A percentile compares a stretch with the other conserved stretches of the same genome.
Evolutionary conservation across 1,140 invertebrate species (phyloP).

Genomic region (Ylistrum balloti): DNA sequence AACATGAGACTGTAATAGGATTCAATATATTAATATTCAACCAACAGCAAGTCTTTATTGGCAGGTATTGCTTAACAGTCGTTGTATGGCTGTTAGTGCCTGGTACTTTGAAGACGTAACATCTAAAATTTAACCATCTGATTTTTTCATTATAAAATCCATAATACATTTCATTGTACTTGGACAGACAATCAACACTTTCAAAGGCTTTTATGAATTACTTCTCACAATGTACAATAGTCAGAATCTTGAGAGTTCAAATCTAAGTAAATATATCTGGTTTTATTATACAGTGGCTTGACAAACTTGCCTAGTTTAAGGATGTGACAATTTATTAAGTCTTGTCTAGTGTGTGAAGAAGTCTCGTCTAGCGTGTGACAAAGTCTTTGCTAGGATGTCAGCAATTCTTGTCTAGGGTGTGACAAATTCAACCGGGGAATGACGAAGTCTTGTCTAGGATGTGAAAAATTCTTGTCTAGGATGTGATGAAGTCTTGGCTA

Average conservation of each 20-base stretch:
- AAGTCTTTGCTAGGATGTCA: no score
- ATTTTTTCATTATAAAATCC: slow-evolving; percentile 11
- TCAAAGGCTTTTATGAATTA: background rate
- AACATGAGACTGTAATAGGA: background rate
- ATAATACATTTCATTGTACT: background rate
- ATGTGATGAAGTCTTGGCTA: no score
- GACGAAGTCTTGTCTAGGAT: no score
- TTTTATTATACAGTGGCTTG: background rate
- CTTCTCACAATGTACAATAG: background rate
- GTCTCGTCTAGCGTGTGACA: no score
- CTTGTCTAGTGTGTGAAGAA: no score
- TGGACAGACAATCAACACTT: background rate
- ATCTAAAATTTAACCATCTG: background rate
- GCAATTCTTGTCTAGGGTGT: no score
- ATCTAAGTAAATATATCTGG: background rate
- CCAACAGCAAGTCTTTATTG: background rate
- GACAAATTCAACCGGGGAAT: no score
- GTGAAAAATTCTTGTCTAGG: no score
- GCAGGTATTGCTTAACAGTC: background rate
- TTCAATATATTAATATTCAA: background rate
- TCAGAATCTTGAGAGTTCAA: background rate
- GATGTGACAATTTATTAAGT: no score
- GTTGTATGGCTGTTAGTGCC: background rate
- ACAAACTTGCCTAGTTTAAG: no score
- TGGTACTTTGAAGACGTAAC: background rate